Evolutionary conservation across 2,113 vertebrate genomes (phyloP).

Genomic region (Scomber colias): DNA sequence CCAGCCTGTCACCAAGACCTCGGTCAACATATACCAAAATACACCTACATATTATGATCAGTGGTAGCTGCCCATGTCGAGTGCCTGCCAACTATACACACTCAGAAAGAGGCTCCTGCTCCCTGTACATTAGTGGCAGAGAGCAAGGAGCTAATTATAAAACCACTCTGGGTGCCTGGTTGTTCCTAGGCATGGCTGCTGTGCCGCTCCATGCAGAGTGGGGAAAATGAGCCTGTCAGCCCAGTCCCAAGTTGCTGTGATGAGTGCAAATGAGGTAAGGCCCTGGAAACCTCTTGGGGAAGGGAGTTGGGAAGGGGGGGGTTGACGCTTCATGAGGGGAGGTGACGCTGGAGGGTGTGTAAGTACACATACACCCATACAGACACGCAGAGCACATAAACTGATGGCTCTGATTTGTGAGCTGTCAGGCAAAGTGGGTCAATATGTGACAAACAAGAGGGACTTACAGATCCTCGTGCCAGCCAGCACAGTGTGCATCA

Average conservation of each 20-base stretch:
- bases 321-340: slow-evolving; percentile 34
- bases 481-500: slow-evolving; percentile 47
- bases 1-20: slow-evolving; percentile 40
- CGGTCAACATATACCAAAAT: slow-evolving; percentile 37
- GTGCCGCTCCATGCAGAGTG: slow-evolving; percentile 76
- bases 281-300: slow-evolving; percentile 69
- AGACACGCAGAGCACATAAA: slow-evolving; percentile 31
- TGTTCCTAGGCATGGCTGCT: slow-evolving; percentile 66
- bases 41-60: slow-evolving; percentile 67
- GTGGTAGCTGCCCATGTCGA: slow-evolving; percentile 38
- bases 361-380: slow-evolving; percentile 46
- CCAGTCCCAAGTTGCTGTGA: slow-evolving; percentile 74
- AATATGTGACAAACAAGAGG: slow-evolving; percentile 78
- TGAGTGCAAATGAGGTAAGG: slow-evolving; percentile 85
- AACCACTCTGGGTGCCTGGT: slow-evolving; percentile 73
- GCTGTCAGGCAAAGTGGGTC: slow-evolving; percentile 78
- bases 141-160: slow-evolving; percentile 85
- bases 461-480: slow-evolving; percentile 63
- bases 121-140: slow-evolving; percentile 66
- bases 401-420: slow-evolving; percentile 68
- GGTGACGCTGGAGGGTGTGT: slow-evolving; percentile 64
- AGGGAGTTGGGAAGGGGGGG: slow-evolving; percentile 41
- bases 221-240: slow-evolving; percentile 83
- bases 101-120: slow-evolving; percentile 52
- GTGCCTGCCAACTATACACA: slow-evolving; percentile 41